Conservation (phyloP, 2,113 vertebrate species). For the Chauna torquata region DNA sequence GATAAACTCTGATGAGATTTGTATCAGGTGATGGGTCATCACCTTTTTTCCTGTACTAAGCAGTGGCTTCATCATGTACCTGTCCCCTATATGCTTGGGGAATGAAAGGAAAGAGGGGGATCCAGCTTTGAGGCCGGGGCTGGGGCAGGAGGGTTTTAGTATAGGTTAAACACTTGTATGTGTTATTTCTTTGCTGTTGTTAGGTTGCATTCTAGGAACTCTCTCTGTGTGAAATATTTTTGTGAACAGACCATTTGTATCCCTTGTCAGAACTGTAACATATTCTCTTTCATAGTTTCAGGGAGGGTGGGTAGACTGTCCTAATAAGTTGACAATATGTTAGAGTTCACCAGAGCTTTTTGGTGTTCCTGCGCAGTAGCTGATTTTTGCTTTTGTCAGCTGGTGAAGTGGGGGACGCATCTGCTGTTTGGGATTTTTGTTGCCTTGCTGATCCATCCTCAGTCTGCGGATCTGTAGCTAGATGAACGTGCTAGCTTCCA, state of each 20-base stretch:
- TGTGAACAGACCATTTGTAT: not conserved
- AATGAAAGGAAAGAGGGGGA: not conserved
- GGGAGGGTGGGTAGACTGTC: not conserved
- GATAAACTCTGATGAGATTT: not conserved
- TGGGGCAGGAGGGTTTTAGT: not conserved
- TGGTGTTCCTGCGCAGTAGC: accelerated
- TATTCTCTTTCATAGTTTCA: not conserved
- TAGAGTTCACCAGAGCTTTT: not conserved
- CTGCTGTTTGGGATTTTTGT: not conserved
- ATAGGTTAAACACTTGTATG: not conserved
- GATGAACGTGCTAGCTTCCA: not conserved
- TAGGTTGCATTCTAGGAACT: conserved; percentile 1
- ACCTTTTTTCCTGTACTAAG: not conserved
- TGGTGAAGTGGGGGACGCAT: not conserved
- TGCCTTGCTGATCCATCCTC: not conserved
- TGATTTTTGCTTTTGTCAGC: not conserved
- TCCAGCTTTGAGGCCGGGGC: not conserved
- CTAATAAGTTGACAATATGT: not conserved
- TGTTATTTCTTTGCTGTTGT: not conserved
- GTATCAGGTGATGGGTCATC: not conserved
- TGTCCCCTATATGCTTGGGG: accelerated
- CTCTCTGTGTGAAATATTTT: not conserved
- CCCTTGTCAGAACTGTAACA: not conserved
- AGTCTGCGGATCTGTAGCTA: not conserved
- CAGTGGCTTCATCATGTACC: not conserved